Evolutionary conservation across 2,888 invertebrate genomes (phyloP).

Genomic region (Acleris laterana): DNA sequence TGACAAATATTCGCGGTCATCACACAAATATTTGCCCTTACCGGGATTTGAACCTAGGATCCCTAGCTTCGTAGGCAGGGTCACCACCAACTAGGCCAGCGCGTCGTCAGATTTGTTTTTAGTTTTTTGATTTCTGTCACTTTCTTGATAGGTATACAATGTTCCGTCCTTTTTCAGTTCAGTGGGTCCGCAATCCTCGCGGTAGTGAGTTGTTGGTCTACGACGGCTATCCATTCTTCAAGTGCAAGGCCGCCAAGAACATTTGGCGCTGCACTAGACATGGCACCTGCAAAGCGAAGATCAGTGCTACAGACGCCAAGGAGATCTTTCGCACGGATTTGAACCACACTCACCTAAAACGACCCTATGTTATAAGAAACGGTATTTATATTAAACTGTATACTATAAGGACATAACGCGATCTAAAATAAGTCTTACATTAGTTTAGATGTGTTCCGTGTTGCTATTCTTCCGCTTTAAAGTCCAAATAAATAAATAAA

Average conservation of each 20-base stretch:
- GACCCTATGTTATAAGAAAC: conserved; percentile 34
- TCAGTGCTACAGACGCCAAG: conserved; percentile 16
- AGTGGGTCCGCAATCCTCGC: conserved; percentile 45
- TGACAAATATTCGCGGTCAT: too few relatives aligned
- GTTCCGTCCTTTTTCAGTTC: conserved; percentile 39
- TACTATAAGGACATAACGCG: background rate
- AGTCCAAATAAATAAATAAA: too few relatives aligned
- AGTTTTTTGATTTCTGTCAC: too few relatives aligned
- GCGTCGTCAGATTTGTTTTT: too few relatives aligned
- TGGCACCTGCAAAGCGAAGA: conserved; percentile 41
- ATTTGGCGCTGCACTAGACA: conserved; percentile 43
- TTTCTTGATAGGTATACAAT: too few relatives aligned
- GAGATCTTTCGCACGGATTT: conserved; percentile 10
- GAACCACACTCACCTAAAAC: conserved; percentile 28
- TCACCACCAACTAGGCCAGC: too few relatives aligned
- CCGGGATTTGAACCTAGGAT: too few relatives aligned
- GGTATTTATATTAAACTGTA: conserved; percentile 36
- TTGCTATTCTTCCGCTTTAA: too few relatives aligned
- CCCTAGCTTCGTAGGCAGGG: too few relatives aligned
- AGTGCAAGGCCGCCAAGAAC: conserved; percentile 21
- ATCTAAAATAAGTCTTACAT: too few relatives aligned
- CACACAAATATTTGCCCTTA: too few relatives aligned
- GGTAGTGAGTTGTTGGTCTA: conserved; percentile 46
- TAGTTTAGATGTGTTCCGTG: too few relatives aligned
- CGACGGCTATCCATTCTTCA: conserved; percentile 42